phyloP scores from a whole-genome alignment of 2,113 vertebrate genomes.

The Cebus imitator region DNA sequence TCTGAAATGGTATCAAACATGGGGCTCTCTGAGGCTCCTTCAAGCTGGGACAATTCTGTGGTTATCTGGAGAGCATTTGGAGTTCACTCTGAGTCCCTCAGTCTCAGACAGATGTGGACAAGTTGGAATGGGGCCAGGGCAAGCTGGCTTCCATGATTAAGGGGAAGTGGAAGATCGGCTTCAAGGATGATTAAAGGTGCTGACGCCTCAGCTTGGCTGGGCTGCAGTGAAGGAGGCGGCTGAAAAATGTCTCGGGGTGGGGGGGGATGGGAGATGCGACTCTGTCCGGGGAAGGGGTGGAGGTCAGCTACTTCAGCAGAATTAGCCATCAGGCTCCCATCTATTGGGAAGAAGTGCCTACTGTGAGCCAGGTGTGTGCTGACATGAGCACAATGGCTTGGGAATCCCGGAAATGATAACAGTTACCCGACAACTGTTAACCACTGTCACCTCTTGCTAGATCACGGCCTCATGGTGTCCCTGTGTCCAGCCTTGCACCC shows the following conservation, averaged over 20 bases:
- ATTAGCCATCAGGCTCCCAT: fast-evolving
- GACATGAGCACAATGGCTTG: neutral
- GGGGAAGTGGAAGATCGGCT: neutral
- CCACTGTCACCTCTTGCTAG: neutral
- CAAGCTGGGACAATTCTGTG: neutral
- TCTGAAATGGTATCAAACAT: fast-evolving
- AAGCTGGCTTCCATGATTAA: neutral
- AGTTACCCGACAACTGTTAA: too few species aligned
- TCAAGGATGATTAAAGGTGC: neutral
- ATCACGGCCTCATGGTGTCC: neutral
- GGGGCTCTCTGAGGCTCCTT: neutral
- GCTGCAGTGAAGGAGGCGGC: neutral
- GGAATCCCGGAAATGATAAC: fast-evolving
- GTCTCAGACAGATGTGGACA: neutral
- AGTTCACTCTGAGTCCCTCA: neutral
- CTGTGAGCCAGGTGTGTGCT: neutral
- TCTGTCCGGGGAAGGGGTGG: neutral
- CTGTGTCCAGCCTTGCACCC: neutral
- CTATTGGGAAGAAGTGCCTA: neutral
- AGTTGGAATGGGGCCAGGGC: neutral
- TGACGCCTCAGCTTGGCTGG: neutral
- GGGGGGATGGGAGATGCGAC: neutral
- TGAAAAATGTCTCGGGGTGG: neutral
- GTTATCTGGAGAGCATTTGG: neutral
- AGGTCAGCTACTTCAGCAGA: too few species aligned